These are phyloP conservation scores for Tragelaphus eurycerus DNA, from an alignment of 2,797 vertebrate genomes.

Conservation along the genomic window DNA sequence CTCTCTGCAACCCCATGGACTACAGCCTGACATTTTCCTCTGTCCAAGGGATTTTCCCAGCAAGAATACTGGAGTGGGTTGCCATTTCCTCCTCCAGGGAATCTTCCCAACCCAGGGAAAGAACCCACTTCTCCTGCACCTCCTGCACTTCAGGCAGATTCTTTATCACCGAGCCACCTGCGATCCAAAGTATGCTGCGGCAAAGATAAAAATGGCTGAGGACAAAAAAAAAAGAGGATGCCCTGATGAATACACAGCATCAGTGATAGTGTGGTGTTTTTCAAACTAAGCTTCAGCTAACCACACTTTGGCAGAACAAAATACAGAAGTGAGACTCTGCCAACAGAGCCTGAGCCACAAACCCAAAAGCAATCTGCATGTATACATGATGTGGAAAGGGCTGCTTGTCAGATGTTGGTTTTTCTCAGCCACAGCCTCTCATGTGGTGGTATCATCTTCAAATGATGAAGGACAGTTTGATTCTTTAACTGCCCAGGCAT, in stretches of 20 bases:
- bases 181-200: neutral
- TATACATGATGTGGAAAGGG: constrained; percentile 52
- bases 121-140: neutral
- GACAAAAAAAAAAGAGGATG: neutral
- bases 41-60: neutral
- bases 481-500: constrained; percentile 8
- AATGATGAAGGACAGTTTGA: constrained; percentile 53
- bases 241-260: neutral
- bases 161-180: neutral
- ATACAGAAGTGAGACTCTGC: constrained; percentile 40
- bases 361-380: constrained; percentile 51
- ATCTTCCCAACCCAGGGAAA: neutral
- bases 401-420: constrained; percentile 48
- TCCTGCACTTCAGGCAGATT: neutral
- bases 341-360: constrained; percentile 39
- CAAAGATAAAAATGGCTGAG: neutral
- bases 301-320: constrained; percentile 43
- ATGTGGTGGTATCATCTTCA: constrained; percentile 44
- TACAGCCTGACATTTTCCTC: neutral
- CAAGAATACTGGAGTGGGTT: neutral
- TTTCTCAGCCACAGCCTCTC: constrained; percentile 58
- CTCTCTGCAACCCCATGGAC: neutral
- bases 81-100: neutral
- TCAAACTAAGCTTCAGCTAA: neutral
- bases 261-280: neutral